Evolutionary conservation across 2,113 vertebrate species (phyloP).

Genomic region (Sebastes schlegelii): DNA sequence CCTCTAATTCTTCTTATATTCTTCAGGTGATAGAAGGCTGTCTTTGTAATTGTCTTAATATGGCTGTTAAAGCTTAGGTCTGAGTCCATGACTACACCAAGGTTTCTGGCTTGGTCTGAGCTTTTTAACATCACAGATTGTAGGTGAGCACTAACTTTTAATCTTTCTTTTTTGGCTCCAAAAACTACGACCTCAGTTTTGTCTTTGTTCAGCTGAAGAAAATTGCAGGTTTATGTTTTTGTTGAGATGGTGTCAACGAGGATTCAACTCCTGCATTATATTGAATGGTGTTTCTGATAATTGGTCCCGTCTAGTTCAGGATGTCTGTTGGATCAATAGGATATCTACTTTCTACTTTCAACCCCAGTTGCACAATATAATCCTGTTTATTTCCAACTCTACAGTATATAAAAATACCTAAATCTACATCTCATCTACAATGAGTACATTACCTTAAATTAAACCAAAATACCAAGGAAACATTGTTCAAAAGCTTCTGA

Average conservation of each 20-base stretch:
- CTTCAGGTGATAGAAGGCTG: no score
- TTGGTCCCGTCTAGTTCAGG: not conserved
- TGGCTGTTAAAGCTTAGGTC: no score
- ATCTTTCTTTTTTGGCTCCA: no score
- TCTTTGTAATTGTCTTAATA: no score
- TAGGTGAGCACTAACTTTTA: no score
- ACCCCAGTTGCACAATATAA: not conserved
- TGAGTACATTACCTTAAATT: not conserved
- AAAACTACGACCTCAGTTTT: no score
- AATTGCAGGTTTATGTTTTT: not conserved
- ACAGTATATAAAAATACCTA: not conserved
- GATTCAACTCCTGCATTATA: not conserved
- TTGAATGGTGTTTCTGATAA: not conserved
- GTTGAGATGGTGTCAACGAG: not conserved
- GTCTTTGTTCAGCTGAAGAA: no score
- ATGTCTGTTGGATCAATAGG: not conserved
- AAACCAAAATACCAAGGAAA: not conserved
- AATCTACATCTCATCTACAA: not conserved
- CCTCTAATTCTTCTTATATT: no score
- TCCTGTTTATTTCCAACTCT: not conserved
- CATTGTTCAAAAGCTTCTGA: conserved; percentile 8
- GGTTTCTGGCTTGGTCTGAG: no score
- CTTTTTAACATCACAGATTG: no score
- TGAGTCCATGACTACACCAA: no score
- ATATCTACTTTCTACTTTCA: not conserved